Evolutionary conservation across 2,888 invertebrate genomes (phyloP), one percentile per base, ranked within the genome.

Genomic region (Allygus modestus): DNA sequence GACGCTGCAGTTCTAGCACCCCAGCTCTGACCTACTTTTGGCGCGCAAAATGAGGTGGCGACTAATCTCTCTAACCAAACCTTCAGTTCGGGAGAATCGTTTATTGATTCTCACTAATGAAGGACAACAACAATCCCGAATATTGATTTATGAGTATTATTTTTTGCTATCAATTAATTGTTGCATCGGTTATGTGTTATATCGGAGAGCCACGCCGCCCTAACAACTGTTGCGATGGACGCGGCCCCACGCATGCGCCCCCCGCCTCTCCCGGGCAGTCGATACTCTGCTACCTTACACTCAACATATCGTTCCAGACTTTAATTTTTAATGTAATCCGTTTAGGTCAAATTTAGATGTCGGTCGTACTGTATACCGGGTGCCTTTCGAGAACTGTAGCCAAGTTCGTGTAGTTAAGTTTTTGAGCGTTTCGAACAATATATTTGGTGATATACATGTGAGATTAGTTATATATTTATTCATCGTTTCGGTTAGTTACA

Each of bases 211-310:
- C n/a, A n/a, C n/a, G 9, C 46, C 46, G 54, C 54, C 54, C 20
- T 23, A 15, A 23, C 54, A 23, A 54, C 54, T 2, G 54, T 54
- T 23, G 54, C 51, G 77, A 51, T 75, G 82, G 83, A n/a, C 65
- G 61, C 65, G 28, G 0, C 23, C 51, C 28, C 65, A 82, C 84
- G 84, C 85, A 84, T 61, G 85, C 85, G 85, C 77, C 37, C 81
- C 33, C 20, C 5, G 0, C 17, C 26, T 41, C 7, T 15, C 75
- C 75, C 75, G 77, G 73, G 77, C 75, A 77, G 83, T 82, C 73
- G 81, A 31, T 83, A 83, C 58, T 20, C 37, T 33, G 84, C 41
- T 71, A 37, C 65, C 23, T 1, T 54, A 7, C 81, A 31, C 82
- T 20, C 54, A 79, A 79, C 79, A 79, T 79, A 79, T 79, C 79